Evolutionary conservation across 2,797 vertebrate species (phyloP).

Genomic region (Cryptoprocta ferox): DNA sequence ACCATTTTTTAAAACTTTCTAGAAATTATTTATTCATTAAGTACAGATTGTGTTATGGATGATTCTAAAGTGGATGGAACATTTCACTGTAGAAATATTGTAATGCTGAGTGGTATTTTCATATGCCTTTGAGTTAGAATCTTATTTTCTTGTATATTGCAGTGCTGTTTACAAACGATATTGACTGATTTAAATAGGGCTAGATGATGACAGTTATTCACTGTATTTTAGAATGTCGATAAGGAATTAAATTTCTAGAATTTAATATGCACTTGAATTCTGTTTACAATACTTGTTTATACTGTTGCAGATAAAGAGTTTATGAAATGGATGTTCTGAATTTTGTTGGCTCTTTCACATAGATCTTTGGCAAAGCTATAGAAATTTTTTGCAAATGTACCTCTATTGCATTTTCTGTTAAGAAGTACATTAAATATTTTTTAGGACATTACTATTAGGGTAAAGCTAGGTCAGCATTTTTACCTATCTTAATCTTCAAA

Average conservation of each 20-base stretch:
- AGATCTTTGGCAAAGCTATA: conserved; percentile 39
- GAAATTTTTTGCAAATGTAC: background rate
- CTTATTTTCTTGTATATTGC: background rate
- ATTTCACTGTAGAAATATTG: background rate
- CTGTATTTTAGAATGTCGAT: background rate
- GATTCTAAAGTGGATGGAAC: background rate
- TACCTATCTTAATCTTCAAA: background rate
- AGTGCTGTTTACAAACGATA: background rate
- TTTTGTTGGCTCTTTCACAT: background rate
- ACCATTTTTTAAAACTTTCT: background rate
- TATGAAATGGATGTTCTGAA: conserved; percentile 23
- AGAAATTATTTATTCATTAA: conserved; percentile 9
- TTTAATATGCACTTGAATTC: conserved; percentile 23
- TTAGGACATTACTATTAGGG: background rate
- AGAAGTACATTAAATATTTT: background rate
- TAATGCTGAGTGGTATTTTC: background rate
- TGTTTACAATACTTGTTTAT: background rate
- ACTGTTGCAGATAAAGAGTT: background rate
- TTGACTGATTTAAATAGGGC: background rate
- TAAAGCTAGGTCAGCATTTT: conserved; percentile 17
- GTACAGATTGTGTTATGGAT: background rate
- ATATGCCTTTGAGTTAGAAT: background rate
- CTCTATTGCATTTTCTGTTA: background rate
- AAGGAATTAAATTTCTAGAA: background rate
- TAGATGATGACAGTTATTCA: background rate